Percentiles rank a stretch among this genome's conserved stretches.
These are phyloP conservation scores for Nomada goodeniana DNA, from an alignment of 2,888 invertebrate genomes.

Conservation along the genomic window DNA sequence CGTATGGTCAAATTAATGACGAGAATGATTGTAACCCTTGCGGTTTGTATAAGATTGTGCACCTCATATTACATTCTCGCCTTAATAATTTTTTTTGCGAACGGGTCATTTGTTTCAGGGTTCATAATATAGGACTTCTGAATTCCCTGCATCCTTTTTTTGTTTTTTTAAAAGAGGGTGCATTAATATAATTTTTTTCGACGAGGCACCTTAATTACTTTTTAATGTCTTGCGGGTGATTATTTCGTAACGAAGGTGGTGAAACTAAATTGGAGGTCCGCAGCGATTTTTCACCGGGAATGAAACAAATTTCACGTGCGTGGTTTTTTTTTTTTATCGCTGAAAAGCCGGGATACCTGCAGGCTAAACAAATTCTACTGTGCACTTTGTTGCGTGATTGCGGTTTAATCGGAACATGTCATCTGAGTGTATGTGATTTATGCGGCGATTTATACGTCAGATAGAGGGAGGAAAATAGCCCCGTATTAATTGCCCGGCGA, in stretches of 20 bases:
- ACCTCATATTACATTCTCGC: no score
- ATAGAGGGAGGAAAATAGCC: constrained; percentile 30
- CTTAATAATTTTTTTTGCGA: no score
- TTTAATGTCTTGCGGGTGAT: background rate
- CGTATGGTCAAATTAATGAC: no score
- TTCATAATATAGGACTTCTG: no score
- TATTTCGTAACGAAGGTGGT: background rate
- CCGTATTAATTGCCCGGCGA: constrained; percentile 42
- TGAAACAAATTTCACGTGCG: constrained; percentile 6
- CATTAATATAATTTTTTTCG: no score
- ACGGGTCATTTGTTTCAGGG: no score
- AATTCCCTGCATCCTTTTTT: no score
- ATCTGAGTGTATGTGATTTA: constrained; percentile 32
- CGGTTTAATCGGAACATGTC: constrained; percentile 33
- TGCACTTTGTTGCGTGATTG: constrained; percentile 40
- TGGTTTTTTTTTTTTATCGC: constrained; percentile 2
- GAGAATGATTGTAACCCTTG: no score
- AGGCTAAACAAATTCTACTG: constrained; percentile 24
- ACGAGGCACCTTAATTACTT: background rate
- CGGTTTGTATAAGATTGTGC: no score
- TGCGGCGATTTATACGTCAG: constrained; percentile 33
- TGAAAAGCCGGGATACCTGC: background rate
- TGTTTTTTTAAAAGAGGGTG: no score
- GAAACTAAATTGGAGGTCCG: background rate
- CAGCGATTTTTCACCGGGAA: constrained; percentile 3